These are phyloP conservation scores for Penaeus vannamei DNA, from an alignment of 1,140 invertebrate genomes.

Conservation along the genomic window DNA sequence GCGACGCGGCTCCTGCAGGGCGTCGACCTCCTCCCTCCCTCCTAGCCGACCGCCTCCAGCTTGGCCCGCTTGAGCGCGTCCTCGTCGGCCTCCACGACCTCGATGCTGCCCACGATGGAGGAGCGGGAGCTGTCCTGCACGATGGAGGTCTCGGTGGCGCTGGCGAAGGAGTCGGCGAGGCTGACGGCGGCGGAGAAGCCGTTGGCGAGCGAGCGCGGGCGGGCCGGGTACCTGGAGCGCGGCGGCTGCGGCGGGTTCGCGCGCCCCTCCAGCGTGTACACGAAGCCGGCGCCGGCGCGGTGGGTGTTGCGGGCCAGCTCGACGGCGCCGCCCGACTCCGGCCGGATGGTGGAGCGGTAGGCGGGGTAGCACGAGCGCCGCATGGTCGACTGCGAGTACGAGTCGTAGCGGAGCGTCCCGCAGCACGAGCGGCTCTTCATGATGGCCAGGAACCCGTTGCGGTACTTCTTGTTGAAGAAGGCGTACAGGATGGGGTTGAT, in stretches of 20 bases:
- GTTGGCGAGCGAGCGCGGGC: slow-evolving; percentile 40
- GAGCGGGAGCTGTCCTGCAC: slow-evolving; percentile 5
- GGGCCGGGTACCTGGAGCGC: slow-evolving; percentile 29
- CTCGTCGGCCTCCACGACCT: slow-evolving; percentile 47
- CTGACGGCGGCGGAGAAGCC: slow-evolving; percentile 42
- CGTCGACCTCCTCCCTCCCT: neutral
- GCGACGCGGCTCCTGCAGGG: neutral
- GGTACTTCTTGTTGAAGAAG: slow-evolving; percentile 96
- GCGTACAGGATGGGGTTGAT: slow-evolving; percentile 98
- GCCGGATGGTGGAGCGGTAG: slow-evolving; percentile 52
- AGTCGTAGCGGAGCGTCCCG: slow-evolving; percentile 51
- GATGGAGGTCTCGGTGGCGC: neutral
- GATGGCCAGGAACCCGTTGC: slow-evolving; percentile 91
- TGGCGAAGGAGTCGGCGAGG: slow-evolving; percentile 43
- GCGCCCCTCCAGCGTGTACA: slow-evolving; percentile 53
- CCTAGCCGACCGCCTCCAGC: slow-evolving; percentile 46
- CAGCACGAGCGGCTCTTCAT: slow-evolving; percentile 72
- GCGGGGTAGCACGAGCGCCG: slow-evolving; percentile 56
- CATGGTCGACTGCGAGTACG: slow-evolving; percentile 53
- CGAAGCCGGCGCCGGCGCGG: slow-evolving; percentile 4
- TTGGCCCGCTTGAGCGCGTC: slow-evolving; percentile 25
- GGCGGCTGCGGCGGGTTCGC: neutral
- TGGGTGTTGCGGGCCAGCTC: slow-evolving; percentile 35
- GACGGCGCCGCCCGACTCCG: slow-evolving; percentile 37
- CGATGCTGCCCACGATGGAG: slow-evolving; percentile 42